A percentile compares a stretch with the other conserved stretches of the same genome.
phyloP scores from a whole-genome alignment of 1,140 invertebrate species.

The Amyelois transitella region DNA sequence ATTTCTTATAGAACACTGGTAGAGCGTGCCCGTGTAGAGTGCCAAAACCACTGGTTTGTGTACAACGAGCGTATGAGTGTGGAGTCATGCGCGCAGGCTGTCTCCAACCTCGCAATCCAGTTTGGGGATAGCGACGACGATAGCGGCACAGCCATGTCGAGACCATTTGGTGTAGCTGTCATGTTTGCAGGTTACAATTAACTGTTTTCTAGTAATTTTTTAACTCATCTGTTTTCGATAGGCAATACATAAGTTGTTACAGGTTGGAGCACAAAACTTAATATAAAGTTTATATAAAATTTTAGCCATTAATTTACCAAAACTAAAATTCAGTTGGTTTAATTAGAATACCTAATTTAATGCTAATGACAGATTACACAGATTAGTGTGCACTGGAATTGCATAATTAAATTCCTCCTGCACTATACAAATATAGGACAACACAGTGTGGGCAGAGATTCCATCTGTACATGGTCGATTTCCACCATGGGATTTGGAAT shows the following conservation, averaged over 20 bases:
- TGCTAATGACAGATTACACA: no score
- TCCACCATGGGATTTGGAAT: no score
- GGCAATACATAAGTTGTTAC: not conserved
- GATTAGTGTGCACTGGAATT: no score
- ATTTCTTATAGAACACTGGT: constrained; percentile 84
- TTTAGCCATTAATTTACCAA: no score
- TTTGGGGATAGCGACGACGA: constrained; percentile 98
- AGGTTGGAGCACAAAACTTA: no score
- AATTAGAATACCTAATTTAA: no score
- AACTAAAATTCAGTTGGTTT: no score
- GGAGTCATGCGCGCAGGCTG: constrained; percentile 97
- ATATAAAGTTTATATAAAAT: no score
- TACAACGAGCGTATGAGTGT: constrained; percentile 98
- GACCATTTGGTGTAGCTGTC: constrained; percentile 98
- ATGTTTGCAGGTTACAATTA: constrained; percentile 90
- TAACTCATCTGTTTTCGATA: not conserved
- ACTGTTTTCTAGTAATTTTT: constrained; percentile 4
- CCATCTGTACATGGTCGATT: no score
- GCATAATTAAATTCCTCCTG: no score
- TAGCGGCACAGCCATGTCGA: constrained; percentile 96
- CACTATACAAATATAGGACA: no score
- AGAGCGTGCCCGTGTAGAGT: constrained; percentile 95
- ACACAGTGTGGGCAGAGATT: no score
- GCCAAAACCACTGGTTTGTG: constrained; percentile 98
- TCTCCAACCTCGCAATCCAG: constrained; percentile 98